These are phyloP conservation scores for Halesus radiatus DNA, from an alignment of 1,140 invertebrate species.

Conservation along the genomic window DNA sequence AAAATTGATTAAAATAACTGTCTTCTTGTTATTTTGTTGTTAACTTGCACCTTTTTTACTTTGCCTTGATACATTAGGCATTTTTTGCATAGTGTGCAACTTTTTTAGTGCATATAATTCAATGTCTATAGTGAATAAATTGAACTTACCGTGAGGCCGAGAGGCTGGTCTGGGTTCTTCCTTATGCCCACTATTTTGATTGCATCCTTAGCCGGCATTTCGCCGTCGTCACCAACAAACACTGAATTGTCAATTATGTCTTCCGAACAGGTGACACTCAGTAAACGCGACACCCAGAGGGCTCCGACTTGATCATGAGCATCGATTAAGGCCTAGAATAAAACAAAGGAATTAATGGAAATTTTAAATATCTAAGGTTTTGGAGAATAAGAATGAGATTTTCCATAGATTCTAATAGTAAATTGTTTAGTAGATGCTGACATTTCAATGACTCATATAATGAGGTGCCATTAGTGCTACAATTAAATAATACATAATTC, in stretches of 20 bases:
- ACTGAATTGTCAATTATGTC: constrained; percentile 63
- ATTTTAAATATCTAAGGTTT: neutral
- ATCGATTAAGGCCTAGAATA: constrained; percentile 70
- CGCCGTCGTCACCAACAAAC: constrained; percentile 63
- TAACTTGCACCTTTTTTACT: too few relatives aligned
- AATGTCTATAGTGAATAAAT: neutral
- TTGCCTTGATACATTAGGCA: too few relatives aligned
- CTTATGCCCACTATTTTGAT: constrained; percentile 93
- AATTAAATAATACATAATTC: too few relatives aligned
- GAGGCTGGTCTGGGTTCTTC: constrained; percentile 89
- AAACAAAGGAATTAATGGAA: constrained; percentile 7
- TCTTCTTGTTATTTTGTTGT: too few relatives aligned
- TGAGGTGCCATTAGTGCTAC: too few relatives aligned
- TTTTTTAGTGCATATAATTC: too few relatives aligned
- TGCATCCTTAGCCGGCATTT: constrained; percentile 77
- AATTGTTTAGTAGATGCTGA: too few relatives aligned
- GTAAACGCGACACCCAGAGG: constrained; percentile 71
- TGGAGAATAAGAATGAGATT: neutral
- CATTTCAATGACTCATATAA: too few relatives aligned
- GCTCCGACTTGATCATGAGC: constrained; percentile 74
- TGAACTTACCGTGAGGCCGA: constrained; percentile 79
- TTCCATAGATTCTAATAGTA: too few relatives aligned
- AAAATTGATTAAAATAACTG: too few relatives aligned
- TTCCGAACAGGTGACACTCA: constrained; percentile 64
- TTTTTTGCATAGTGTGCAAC: too few relatives aligned